phyloP scores from a whole-genome alignment of 2,113 vertebrate species.

The Xerus inauris region DNA sequence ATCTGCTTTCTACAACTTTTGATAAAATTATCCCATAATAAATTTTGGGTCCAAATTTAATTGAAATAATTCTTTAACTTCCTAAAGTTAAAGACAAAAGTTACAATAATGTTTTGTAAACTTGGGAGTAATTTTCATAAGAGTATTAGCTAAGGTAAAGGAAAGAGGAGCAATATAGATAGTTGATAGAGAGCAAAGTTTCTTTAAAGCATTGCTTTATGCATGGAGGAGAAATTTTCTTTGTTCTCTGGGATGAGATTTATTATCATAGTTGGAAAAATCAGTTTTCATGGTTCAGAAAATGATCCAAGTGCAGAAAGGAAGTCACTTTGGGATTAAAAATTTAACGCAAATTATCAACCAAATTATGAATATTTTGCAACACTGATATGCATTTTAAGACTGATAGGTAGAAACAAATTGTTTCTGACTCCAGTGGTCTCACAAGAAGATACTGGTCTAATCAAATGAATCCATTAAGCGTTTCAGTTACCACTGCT shows the following conservation, averaged over 20 bases:
- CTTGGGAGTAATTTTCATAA: background rate
- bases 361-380: background rate
- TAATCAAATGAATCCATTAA: background rate
- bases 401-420: background rate
- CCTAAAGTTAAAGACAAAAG: background rate
- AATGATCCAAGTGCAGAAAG: conserved; percentile 6
- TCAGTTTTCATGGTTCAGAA: background rate
- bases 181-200: background rate
- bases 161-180: background rate
- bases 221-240: background rate
- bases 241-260: background rate
- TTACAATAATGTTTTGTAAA: background rate
- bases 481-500: background rate
- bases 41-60: background rate
- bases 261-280: background rate
- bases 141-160: background rate
- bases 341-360: conserved; percentile 30
- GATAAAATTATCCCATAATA: background rate
- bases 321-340: conserved; percentile 30
- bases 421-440: background rate
- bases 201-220: background rate
- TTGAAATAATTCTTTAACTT: conserved; percentile 3
- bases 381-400: conserved; percentile 26
- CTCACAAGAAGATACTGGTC: background rate
- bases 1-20: background rate